These are phyloP conservation scores for Drosophila longiperda DNA, from an alignment of 2,888 invertebrate genomes.

Conservation along the genomic window DNA sequence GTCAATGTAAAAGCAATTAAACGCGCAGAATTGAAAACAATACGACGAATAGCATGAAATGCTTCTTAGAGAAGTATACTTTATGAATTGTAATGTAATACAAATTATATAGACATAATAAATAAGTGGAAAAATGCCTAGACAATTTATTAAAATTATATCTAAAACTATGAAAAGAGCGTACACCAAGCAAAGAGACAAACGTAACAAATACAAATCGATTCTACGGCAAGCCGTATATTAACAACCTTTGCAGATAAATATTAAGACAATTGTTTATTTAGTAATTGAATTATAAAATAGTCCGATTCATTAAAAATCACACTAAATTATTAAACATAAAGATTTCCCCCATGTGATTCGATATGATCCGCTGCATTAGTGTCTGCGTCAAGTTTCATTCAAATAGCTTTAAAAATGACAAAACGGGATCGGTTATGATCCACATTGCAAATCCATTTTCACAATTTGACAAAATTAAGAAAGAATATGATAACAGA, in stretches of 20 bases:
- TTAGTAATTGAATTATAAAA: neutral
- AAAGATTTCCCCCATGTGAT: conserved; percentile 15
- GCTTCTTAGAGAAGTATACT: conserved; percentile 66
- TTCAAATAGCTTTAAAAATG: conserved; percentile 27
- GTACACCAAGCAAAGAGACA: conserved; percentile 22
- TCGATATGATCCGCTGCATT: conserved; percentile 10
- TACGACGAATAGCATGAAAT: conserved; percentile 80
- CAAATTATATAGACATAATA: conserved; percentile 64
- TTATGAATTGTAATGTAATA: conserved; percentile 61
- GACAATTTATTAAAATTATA: conserved; percentile 67
- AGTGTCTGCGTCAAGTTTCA: conserved; percentile 8
- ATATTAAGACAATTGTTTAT: neutral
- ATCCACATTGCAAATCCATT: conserved; percentile 6
- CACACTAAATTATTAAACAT: conserved; percentile 2
- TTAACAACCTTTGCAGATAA: conserved; percentile 35
- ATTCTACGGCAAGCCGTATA: conserved; percentile 39
- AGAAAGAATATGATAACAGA: conserved; percentile 17
- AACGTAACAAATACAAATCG: neutral
- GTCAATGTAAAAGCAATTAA: conserved; percentile 69
- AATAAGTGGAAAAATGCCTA: conserved; percentile 69
- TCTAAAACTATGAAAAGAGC: conserved; percentile 18
- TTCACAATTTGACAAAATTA: conserved; percentile 9
- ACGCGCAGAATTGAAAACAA: conserved; percentile 64
- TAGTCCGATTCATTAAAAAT: conserved; percentile 9
- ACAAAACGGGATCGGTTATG: conserved; percentile 15